Percentiles rank a stretch among this genome's conserved stretches.
These are phyloP conservation scores for Mallotus villosus DNA, from an alignment of 2,797 vertebrate genomes.

Conservation along the genomic window DNA sequence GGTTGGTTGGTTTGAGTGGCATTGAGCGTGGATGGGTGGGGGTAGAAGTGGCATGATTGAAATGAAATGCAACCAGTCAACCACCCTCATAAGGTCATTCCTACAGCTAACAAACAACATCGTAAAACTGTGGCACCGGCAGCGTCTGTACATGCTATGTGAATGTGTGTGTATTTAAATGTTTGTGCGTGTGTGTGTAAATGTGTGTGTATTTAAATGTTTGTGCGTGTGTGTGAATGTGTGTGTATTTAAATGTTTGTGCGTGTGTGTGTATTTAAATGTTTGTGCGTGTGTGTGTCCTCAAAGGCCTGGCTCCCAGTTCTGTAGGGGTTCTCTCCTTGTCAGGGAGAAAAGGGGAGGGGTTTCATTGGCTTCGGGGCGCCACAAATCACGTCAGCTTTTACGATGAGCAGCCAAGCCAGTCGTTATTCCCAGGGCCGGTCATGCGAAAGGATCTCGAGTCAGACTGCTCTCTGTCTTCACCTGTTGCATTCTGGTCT, in stretches of 20 bases:
- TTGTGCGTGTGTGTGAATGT: too few species aligned
- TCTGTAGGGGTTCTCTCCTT: not conserved
- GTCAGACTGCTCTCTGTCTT: not conserved
- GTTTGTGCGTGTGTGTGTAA: not conserved
- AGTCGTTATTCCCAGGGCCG: not conserved
- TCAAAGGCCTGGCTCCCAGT: too few species aligned
- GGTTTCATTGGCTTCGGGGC: not conserved
- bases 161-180: not conserved
- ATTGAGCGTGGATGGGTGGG: too few species aligned
- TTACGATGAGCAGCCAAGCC: not conserved
- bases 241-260: not conserved
- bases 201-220: not conserved
- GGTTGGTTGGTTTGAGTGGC: too few species aligned
- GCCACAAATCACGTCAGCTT: not conserved
- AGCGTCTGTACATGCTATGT: not conserved
- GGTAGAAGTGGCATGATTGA: not conserved
- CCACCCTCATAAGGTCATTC: not conserved
- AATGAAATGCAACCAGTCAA: too few species aligned
- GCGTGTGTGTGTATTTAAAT: not conserved
- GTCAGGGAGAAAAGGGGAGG: not conserved
- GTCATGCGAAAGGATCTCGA: not conserved
- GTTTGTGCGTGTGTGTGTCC: not conserved
- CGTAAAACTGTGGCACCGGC: not conserved
- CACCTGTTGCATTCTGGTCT: conserved; percentile 2
- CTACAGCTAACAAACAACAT: conserved; percentile 1